A percentile compares a stretch with the other conserved stretches of the same genome.
phyloP scores from a whole-genome alignment of 2,888 invertebrate genomes.

The Teleogryllus oceanicus region DNA sequence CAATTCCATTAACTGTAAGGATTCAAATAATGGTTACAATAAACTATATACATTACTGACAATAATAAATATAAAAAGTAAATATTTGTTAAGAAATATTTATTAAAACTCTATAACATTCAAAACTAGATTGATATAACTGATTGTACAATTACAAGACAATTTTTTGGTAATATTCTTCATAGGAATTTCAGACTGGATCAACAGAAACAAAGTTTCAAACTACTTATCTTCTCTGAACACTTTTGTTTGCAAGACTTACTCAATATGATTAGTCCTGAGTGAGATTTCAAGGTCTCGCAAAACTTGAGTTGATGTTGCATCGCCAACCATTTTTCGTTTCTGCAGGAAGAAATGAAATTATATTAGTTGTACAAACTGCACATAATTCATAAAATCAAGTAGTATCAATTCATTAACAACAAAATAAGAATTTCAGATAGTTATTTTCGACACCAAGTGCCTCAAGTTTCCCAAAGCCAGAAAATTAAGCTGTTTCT shows the following conservation, averaged over 20 bases:
- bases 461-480: slow-evolving; percentile 1
- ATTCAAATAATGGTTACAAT: too few species aligned
- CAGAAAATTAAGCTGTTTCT: background rate
- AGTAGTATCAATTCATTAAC: background rate
- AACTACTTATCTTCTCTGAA: background rate
- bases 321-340: slow-evolving; percentile 93
- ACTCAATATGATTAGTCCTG: slow-evolving; percentile 99
- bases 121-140: too few species aligned
- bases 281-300: slow-evolving; percentile 97
- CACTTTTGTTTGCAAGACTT: slow-evolving; percentile 49
- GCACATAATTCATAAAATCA: too few species aligned
- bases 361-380: background rate
- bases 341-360: slow-evolving; percentile 62
- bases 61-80: too few species aligned
- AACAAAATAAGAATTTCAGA: background rate
- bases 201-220: background rate
- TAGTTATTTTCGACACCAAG: background rate
- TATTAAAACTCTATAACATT: too few species aligned
- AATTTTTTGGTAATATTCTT: too few species aligned
- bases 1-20: too few species aligned
- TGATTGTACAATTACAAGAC: too few species aligned
- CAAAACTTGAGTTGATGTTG: slow-evolving; percentile 96
- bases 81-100: too few species aligned
- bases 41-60: too few species aligned
- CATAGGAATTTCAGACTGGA: too few species aligned